Evolutionary conservation across 2,797 vertebrate genomes (phyloP), one percentile per base, ranked within the genome.

Genomic region (Epinephelus coioides): DNA sequence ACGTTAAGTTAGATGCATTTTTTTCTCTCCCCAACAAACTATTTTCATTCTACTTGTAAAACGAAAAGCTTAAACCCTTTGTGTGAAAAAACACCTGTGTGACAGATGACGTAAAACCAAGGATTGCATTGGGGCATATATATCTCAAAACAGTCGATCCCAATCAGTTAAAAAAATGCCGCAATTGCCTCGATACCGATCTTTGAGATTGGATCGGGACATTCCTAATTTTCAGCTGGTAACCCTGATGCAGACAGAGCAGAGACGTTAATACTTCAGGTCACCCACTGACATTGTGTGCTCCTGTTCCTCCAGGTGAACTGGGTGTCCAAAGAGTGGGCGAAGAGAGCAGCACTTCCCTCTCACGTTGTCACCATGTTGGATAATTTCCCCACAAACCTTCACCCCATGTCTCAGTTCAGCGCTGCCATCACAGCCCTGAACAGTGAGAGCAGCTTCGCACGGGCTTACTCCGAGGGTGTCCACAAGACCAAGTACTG

Each of bases 331-430:
- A 96, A 96, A 66, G 97, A 99, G 78, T 99, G 98, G 98, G 98
- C 98, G 0, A 98, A 97, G 81, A 96, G 97, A 0, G 98, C 98
- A 0, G 98, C 98, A 0, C 96, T 99, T 61, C 98, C 98, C 67
- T 99, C 98, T 17, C 97, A 99, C 0, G 97, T 99, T 50, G 97
- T 98, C 90, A 99, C 97, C 86, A 99, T 99, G 97, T 85, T 99
- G 94, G 98, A 99, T 89, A 99, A 99, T 85, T 98, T 99, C 91
- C 98, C 98, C 81, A 99, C 95, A 88, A 99, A 98, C 92, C 95
- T 99, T 69, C 98, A 99, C 91, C 98, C 98, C 82, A 98, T 99
- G 98, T 98, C 98, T 76, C 98, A 99, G 94, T 96, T 99, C 88
- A 99, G 98, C 8, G 97, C 98, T 0, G 97, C 98, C 44, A 86